A percentile compares a stretch with the other conserved stretches of the same genome.
phyloP scores from a whole-genome alignment of 2,888 invertebrate genomes.

The Acleris laterana region DNA sequence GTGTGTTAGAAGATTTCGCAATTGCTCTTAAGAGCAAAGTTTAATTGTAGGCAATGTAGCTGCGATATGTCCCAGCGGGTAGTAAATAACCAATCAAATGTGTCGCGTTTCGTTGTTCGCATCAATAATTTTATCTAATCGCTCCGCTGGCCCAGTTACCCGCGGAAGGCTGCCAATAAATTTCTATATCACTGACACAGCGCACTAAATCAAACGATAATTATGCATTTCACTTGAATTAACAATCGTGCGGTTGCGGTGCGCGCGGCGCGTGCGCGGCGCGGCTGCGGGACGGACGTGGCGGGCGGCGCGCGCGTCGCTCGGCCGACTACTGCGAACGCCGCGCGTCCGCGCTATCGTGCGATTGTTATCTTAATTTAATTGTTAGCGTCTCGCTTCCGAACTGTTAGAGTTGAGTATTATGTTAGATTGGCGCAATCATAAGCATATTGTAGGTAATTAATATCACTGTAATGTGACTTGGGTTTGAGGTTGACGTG shows the following conservation, averaged over 20 bases:
- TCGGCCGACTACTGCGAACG: conserved; percentile 13
- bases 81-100: conserved; percentile 12
- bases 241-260: conserved; percentile 12
- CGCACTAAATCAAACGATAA: conserved; percentile 48
- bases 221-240: conserved; percentile 46
- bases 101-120: conserved; percentile 20
- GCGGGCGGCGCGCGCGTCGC: conserved; percentile 42
- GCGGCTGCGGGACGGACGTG: conserved; percentile 41
- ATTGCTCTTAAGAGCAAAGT: too few species aligned
- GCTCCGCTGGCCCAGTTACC: conserved; percentile 47
- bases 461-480: too few species aligned
- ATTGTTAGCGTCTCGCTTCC: conserved; percentile 10
- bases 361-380: conserved; percentile 35
- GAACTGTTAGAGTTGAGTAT: not conserved
- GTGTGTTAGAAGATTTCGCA: not conserved
- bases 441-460: too few species aligned
- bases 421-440: too few species aligned
- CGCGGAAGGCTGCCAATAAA: conserved; percentile 44
- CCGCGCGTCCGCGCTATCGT: conserved; percentile 37
- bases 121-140: conserved; percentile 50
- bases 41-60: not conserved
- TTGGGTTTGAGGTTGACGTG: too few species aligned
- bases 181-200: conserved; percentile 55
- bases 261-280: conserved; percentile 40
- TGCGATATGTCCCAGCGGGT: not conserved